Base-by-base conservation (phyloP, 2,797 vertebrate species). In the Dallia pectoralis region DNA sequence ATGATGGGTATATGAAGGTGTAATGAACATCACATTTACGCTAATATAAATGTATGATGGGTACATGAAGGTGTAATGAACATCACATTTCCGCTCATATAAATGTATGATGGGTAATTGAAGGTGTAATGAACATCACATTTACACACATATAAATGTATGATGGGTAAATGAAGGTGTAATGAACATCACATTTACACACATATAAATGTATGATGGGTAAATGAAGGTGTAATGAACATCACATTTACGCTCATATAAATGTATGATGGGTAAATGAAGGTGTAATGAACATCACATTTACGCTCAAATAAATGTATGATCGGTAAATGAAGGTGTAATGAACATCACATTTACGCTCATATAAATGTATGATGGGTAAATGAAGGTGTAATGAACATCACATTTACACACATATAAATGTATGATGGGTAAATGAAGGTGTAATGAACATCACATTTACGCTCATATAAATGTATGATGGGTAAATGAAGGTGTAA, bases 361-460 rank as follows among this genome's bases (percentile, higher is more conserved):
- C n/a, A n/a, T n/a, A n/a, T n/a, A 88, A 86, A 89, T 85, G 77
- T 87, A 62, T 78, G 77, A 79, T 63, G 65, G 72, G 79, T 69
- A 80, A 30, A 63, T 87, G 84, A 87, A 89, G 87, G 89, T 81
- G 88, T 77, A 76, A 77, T 72, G 71, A 79, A 74, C 79, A 69
- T 82, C 69, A 69, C 61, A n/a, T n/a, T n/a, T n/a, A n/a, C n/a
- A n/a, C n/a, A n/a, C n/a, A n/a, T n/a, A n/a, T n/a, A 88, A 86
- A 89, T 85, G 77, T 87, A 62, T 78, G 77, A 79, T 63, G 65
- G 72, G 79, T 69, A 80, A 30, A 63, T 87, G 84, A 87, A 89
- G 87, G 89, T 81, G 88, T 77, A 76, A 77, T 72, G 71, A 79
- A 74, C 79, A 69, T 82, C 69, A 69, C 61, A n/a, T n/a, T n/a